Evolutionary conservation across 2,888 invertebrate species (phyloP), one percentile per base, ranked within the genome.

Genomic region (Cordylochernes scorpioides): DNA sequence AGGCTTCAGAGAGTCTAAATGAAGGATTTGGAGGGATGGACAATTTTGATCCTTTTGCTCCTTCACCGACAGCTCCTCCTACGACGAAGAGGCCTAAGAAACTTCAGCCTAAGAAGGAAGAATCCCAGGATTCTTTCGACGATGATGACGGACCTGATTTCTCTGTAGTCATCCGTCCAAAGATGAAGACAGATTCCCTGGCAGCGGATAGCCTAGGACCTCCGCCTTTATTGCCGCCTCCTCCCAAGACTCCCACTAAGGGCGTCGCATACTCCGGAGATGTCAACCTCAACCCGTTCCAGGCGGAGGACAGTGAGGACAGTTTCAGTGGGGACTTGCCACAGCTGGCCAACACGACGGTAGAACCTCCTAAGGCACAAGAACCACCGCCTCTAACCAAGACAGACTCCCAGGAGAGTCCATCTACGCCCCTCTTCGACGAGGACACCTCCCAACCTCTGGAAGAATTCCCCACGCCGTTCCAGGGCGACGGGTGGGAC

Each of bases 361-460:
- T 47, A 49, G 46, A 50, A 48, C 17, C 47, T 46, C 32, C 51
- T 46, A 14, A 35, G 50, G 53, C 47, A 50, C 50, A 41, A 34
- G 32, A 39, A 30, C 39, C 39, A 1, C n/a, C n/a, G n/a, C n/a
- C n/a, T n/a, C n/a, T n/a, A n/a, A n/a, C n/a, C n/a, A n/a, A n/a
- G n/a, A n/a, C n/a, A n/a, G 57, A 58, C 43, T 68, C 67, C 2
- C 62, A 69, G 54, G 78, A 78, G 51, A 72, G 74, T 3, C 80
- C 80, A 17, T 74, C 77, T n/a, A 80, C 82, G 8, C 84, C 84
- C 8, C 60, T 88, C 15, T 88, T 72, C 52, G 88, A 88, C 50
- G 86, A 86, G 36, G 88, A 88, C 51, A 68, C 77, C 25, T 78
- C 82, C 1, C 68, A 73, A 52, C 86, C 86, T 0, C 59, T 97